These are phyloP conservation scores for Coregonus clupeaformis DNA, from an alignment of 2,113 vertebrate genomes.

Conservation along the genomic window DNA sequence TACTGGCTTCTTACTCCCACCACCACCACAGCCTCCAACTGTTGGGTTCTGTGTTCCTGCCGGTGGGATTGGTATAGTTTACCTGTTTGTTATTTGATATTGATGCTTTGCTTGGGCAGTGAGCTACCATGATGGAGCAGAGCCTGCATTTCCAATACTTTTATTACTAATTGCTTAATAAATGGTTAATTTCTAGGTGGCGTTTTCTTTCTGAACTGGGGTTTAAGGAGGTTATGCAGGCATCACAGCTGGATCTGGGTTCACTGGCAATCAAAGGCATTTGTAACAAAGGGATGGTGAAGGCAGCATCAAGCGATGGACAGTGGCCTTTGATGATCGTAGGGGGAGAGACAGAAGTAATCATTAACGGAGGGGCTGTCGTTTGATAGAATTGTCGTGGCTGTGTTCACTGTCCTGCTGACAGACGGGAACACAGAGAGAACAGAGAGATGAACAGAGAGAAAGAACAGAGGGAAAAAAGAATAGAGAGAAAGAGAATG, in stretches of 20 bases:
- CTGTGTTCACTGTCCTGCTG: slow-evolving; percentile 13
- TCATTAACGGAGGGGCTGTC: slow-evolving; percentile 54
- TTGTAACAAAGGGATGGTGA: slow-evolving; percentile 42
- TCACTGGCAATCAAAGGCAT: not conserved
- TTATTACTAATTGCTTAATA: too few relatives aligned
- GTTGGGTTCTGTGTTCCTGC: too few relatives aligned
- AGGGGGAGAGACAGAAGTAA: slow-evolving; percentile 61
- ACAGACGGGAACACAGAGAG: not conserved
- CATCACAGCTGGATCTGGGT: slow-evolving; percentile 35
- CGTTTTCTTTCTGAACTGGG: too few relatives aligned
- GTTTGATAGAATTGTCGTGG: slow-evolving; percentile 64
- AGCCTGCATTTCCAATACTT: too few relatives aligned
- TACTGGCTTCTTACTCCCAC: too few relatives aligned
- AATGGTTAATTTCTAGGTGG: too few relatives aligned
- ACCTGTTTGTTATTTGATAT: too few relatives aligned
- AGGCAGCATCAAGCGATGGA: slow-evolving; percentile 46
- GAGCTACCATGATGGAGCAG: too few relatives aligned
- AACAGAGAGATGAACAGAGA: slow-evolving; percentile 33
- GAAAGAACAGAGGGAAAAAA: slow-evolving; percentile 15
- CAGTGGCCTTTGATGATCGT: slow-evolving; percentile 64
- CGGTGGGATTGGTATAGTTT: too few relatives aligned
- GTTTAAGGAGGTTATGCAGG: too few relatives aligned
- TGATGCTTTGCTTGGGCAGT: too few relatives aligned
- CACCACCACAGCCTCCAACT: too few relatives aligned
- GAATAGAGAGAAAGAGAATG: slow-evolving; percentile 28